Evolutionary conservation across 92 coral and sea anemone genomes (phyloP), one percentile per base, ranked within the genome.

Genomic region (Palythoa grandiflora): DNA sequence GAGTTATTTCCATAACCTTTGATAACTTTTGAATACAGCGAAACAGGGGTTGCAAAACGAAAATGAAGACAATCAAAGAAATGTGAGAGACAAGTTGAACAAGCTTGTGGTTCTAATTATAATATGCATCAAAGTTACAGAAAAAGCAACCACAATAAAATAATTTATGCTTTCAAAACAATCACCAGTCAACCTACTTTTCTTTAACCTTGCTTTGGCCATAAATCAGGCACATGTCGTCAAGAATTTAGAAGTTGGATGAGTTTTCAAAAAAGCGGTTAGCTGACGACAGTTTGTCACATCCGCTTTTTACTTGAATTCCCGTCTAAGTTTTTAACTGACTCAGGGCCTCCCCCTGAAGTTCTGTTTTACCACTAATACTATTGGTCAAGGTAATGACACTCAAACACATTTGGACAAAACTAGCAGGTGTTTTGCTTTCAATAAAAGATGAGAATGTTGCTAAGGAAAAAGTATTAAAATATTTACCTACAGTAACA

Each of bases 121-220:
- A 6, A 5, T 38, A 0, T 10, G 76, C 20, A 16, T 10, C 7
- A 71, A 38, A 15, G 65, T 11, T 38, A 38, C 14, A 38, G 48
- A 71, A 38, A 38, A 71, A 71, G 14, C 9, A 71, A 13, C 51
- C 44, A 9, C 36, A 71, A 28, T 10, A 39, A 38, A 38, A 39
- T 15, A 20, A 48, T 13, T 14, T 38, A 71, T 38, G 76, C 17
- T 71, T 44, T 39, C n/a, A 73, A 73, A 4, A 40, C 55, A 38
- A 19, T 14, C n/a, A 73, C 7, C 15, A 15, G 13, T 57, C 55
- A 50, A 78, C 83, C 55, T 68, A 78, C 83, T 37, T 78, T 78
- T 78, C 68, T 53, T 78, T 60, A 78, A 39, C 55, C 83, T 78
- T 78, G 71, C 36, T 54, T 57, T 78, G 50, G 83, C 83, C 83